These are phyloP conservation scores for Dynastes maya DNA, from an alignment of 2,888 invertebrate genomes.

Conservation along the genomic window DNA sequence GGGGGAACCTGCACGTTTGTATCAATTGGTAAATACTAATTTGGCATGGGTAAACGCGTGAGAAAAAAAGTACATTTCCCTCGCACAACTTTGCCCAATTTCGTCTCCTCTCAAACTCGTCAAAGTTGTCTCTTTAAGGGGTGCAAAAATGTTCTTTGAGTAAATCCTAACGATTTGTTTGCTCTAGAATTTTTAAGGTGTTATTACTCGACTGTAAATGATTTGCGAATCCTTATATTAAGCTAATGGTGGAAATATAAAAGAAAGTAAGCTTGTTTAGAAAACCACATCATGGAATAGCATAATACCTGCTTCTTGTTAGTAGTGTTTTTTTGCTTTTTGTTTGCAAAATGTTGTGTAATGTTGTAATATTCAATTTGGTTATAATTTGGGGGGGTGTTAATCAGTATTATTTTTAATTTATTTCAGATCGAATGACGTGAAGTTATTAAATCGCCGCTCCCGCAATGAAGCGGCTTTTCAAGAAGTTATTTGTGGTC, in stretches of 20 bases:
- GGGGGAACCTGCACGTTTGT: neutral
- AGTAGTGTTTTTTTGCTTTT: too few relatives aligned
- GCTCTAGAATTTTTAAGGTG: neutral
- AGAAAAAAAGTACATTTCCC: neutral
- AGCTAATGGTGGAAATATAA: neutral
- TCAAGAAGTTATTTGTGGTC: slow-evolving; percentile 67
- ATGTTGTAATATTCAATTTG: neutral
- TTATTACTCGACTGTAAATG: neutral
- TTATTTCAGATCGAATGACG: slow-evolving; percentile 69
- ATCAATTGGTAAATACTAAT: slow-evolving; percentile 17
- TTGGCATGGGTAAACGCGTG: neutral
- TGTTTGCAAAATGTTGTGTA: slow-evolving; percentile 7
- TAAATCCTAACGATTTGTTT: slow-evolving; percentile 11
- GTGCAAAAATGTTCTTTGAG: neutral
- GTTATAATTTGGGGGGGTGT: neutral
- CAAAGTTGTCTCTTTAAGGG: neutral
- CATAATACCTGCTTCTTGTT: too few relatives aligned
- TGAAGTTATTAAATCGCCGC: slow-evolving; percentile 64
- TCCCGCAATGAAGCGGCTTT: slow-evolving; percentile 68
- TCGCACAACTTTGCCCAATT: slow-evolving; percentile 1
- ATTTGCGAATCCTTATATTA: neutral
- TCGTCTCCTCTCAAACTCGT: neutral
- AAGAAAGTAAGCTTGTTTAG: neutral
- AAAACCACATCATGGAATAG: neutral
- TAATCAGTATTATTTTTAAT: neutral